Evolutionary conservation across 2,888 invertebrate species (phyloP).

Genomic region (Podotricha telesiphe): DNA sequence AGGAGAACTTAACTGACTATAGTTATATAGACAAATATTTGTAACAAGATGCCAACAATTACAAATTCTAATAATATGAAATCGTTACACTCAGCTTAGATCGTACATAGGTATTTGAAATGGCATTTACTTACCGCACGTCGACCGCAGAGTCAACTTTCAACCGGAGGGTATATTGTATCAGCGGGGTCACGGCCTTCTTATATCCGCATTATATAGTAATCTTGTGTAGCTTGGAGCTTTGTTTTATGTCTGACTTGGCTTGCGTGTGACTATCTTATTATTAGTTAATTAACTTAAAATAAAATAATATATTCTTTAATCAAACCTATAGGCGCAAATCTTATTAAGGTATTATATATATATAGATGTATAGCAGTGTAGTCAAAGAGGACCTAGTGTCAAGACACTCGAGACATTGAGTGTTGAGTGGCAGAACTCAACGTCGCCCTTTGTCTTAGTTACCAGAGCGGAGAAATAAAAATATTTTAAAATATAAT

Average conservation of each 20-base stretch:
- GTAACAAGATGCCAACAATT: neutral
- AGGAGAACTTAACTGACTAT: too few relatives aligned
- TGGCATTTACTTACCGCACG: slow-evolving; percentile 27
- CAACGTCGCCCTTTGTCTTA: too few relatives aligned
- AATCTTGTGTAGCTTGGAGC: slow-evolving; percentile 17
- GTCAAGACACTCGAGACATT: too few relatives aligned
- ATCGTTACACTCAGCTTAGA: slow-evolving; percentile 15
- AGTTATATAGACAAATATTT: neutral
- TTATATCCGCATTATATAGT: slow-evolving; percentile 28
- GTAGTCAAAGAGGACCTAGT: too few relatives aligned
- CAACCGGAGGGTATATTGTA: slow-evolving; percentile 29
- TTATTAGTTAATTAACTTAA: slow-evolving; percentile 16
- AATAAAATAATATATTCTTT: neutral
- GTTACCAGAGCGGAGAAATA: too few relatives aligned
- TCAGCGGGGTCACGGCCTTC: slow-evolving; percentile 32
- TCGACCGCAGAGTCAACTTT: slow-evolving; percentile 38
- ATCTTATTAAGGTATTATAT: too few relatives aligned
- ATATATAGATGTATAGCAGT: too few relatives aligned
- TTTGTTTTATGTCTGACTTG: slow-evolving; percentile 19
- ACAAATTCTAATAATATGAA: slow-evolving; percentile 7
- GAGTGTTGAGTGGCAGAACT: too few relatives aligned
- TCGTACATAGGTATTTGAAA: slow-evolving; percentile 24
- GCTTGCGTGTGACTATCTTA: neutral
- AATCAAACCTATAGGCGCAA: neutral
- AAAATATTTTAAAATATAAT: too few relatives aligned